Conservation (phyloP, 2,888 invertebrate species). For the Harpalus rufipes region DNA sequence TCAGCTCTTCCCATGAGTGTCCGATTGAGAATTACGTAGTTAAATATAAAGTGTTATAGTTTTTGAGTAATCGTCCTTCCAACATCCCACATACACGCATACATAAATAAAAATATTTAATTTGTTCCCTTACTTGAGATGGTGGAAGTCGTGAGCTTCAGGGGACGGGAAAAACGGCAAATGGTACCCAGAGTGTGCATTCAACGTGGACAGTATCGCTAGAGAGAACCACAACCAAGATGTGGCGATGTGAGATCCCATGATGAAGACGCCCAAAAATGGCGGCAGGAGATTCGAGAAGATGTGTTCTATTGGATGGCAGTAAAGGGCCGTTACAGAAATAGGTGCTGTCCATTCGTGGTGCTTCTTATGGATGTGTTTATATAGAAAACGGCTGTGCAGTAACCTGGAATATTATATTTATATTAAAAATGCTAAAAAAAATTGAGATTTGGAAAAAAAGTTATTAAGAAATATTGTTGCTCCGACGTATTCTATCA, state of each 20-base stretch:
- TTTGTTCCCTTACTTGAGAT: conserved; percentile 84
- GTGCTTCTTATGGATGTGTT: conserved; percentile 90
- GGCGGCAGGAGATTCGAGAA: conserved; percentile 89
- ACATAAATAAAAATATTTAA: not conserved
- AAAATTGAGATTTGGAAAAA: too few relatives aligned
- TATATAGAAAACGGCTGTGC: conserved; percentile 87
- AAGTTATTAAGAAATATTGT: too few relatives aligned
- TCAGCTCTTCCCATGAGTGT: too few relatives aligned
- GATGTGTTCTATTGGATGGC: conserved; percentile 88
- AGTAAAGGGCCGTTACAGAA: conserved; percentile 89
- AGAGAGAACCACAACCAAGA: conserved; percentile 89
- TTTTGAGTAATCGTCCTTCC: too few relatives aligned
- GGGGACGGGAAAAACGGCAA: conserved; percentile 91
- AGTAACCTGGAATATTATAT: conserved; percentile 81
- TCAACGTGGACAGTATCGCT: conserved; percentile 88
- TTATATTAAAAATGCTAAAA: too few relatives aligned
- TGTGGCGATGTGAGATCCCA: conserved; percentile 88
- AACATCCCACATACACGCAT: too few relatives aligned
- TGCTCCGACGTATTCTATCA: too few relatives aligned
- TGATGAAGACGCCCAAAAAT: conserved; percentile 85
- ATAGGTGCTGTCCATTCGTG: conserved; percentile 94
- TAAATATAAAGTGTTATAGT: too few relatives aligned
- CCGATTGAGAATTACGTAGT: too few relatives aligned
- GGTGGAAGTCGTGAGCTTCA: conserved; percentile 93
- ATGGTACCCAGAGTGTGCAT: conserved; percentile 92